These are phyloP conservation scores for Abrostola tripartita DNA, from an alignment of 2,888 invertebrate species.

Conservation along the genomic window DNA sequence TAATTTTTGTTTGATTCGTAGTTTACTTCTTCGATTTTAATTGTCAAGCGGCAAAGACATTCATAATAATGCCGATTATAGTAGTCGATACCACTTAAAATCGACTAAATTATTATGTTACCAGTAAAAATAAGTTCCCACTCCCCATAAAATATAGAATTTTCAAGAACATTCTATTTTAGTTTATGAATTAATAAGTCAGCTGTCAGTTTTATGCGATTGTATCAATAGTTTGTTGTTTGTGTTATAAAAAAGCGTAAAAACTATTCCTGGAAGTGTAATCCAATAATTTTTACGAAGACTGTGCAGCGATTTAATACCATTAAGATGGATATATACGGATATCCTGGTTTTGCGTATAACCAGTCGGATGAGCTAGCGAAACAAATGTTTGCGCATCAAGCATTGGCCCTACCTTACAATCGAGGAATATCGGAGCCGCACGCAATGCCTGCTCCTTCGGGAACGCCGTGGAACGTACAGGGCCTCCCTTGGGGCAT, in stretches of 20 bases:
- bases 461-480: conserved; percentile 85
- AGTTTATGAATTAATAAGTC: conserved; percentile 35
- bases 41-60: background rate
- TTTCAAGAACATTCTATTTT: conserved; percentile 51
- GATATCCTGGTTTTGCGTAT: conserved; percentile 74
- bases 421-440: conserved; percentile 65
- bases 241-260: conserved; percentile 28
- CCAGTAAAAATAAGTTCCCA: conserved; percentile 1
- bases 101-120: conserved; percentile 4
- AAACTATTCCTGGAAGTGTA: conserved; percentile 21
- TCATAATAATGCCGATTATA: background rate
- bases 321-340: conserved; percentile 79
- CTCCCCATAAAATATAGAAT: conserved; percentile 19
- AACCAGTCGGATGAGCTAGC: conserved; percentile 78
- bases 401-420: conserved; percentile 69
- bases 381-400: conserved; percentile 80
- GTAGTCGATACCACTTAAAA: background rate
- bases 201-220: conserved; percentile 34
- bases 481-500: conserved; percentile 87
- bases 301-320: conserved; percentile 9
- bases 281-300: conserved; percentile 15
- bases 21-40: conserved; percentile 8
- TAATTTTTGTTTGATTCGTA: conserved; percentile 45
- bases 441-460: conserved; percentile 79
- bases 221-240: conserved; percentile 44